Conservation (phyloP, 1,140 invertebrate species). For the Dolichoris vasculosae region DNA sequence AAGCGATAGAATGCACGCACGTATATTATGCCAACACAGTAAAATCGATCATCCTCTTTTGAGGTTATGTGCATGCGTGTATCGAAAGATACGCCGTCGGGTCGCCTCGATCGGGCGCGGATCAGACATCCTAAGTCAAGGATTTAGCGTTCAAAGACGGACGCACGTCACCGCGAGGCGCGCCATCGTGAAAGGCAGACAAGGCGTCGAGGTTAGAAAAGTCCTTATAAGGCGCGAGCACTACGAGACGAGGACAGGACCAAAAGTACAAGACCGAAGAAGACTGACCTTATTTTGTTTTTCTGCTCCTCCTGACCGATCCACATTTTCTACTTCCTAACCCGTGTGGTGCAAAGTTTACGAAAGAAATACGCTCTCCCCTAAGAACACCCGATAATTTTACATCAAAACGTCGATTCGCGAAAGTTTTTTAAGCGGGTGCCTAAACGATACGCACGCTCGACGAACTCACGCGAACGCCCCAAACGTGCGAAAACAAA, state of each 20-base stretch:
- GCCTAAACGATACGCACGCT: background rate
- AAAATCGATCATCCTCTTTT: background rate
- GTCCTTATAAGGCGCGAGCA: constrained; percentile 33
- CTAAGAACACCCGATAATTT: background rate
- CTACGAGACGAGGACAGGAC: background rate
- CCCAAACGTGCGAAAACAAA: constrained; percentile 3
- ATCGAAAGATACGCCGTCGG: background rate
- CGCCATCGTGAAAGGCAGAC: constrained; percentile 40
- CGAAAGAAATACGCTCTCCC: background rate
- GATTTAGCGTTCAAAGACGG: background rate
- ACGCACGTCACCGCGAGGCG: background rate
- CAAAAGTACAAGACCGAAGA: constrained; percentile 6
- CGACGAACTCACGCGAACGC: background rate
- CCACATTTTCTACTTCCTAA: constrained; percentile 40
- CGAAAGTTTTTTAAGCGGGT: background rate
- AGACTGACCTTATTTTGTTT: constrained; percentile 48
- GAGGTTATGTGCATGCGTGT: background rate
- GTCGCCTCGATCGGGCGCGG: background rate
- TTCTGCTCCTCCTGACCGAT: constrained; percentile 41
- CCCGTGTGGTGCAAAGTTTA: background rate
- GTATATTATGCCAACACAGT: background rate
- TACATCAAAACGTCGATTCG: background rate
- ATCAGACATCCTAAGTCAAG: background rate
- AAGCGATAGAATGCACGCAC: background rate
- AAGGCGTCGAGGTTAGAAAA: constrained; percentile 36